Percentiles rank a stretch among this genome's conserved stretches.
These are phyloP conservation scores for Syngnathus floridae DNA, from an alignment of 2,113 vertebrate genomes.

Conservation along the genomic window DNA sequence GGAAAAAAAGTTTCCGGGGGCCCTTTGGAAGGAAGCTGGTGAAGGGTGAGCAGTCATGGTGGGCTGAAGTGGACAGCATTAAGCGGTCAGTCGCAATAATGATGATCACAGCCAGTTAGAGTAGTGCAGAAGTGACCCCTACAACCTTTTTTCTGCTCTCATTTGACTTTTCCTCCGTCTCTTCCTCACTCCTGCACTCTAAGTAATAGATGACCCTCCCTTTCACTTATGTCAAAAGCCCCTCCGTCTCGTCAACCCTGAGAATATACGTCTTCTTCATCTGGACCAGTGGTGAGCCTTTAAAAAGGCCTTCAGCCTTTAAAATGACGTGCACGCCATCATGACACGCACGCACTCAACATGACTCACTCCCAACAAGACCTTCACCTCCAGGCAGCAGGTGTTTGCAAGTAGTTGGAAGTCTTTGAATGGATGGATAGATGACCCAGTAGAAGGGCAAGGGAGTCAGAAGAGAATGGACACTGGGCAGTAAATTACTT, in stretches of 20 bases:
- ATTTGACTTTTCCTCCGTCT: conserved; percentile 34
- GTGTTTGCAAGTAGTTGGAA: conserved; percentile 45
- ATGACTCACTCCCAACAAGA: conserved; percentile 29
- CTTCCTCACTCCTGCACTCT: conserved; percentile 33
- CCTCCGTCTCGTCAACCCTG: conserved; percentile 10
- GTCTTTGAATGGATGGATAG: conserved; percentile 38
- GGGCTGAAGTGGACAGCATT: conserved; percentile 31
- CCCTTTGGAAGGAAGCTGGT: conserved; percentile 16
- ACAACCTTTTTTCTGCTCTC: conserved; percentile 39
- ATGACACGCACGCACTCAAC: conserved; percentile 24
- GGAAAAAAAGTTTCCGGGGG: conserved; percentile 59
- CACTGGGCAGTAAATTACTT: conserved; percentile 71
- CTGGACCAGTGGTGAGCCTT: conserved; percentile 13
- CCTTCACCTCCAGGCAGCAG: conserved; percentile 46
- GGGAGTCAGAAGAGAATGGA: conserved; percentile 39
- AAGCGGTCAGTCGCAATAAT: conserved; percentile 37
- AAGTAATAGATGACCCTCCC: conserved; percentile 55
- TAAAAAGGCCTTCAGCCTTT: conserved; percentile 10
- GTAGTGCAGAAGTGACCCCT: conserved; percentile 52
- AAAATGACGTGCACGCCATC: conserved; percentile 16
- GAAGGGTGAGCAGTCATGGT: conserved; percentile 20
- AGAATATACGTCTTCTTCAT: conserved; percentile 43
- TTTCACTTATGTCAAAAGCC: conserved; percentile 47
- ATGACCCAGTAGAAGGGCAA: conserved; percentile 45
- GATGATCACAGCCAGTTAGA: conserved; percentile 23